Base-by-base conservation (phyloP, 2,797 vertebrate species). In the Catamblyrhynchus diadema region DNA sequence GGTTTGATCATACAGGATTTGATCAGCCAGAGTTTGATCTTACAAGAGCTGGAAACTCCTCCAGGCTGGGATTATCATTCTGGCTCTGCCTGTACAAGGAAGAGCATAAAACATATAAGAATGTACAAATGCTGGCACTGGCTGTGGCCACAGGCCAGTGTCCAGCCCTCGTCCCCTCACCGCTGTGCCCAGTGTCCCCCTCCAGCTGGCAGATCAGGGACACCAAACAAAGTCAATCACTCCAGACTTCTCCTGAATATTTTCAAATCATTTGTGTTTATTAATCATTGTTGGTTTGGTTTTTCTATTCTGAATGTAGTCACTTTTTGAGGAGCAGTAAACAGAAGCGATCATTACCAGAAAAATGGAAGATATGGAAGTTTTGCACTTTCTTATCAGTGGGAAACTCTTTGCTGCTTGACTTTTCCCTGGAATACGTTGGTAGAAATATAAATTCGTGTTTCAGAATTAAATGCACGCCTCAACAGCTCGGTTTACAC, bases 381-480 rank as follows among this genome's bases (percentile, higher is more conserved):
- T 53, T 81, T 13, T 69, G 64, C 19, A 15, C 5, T 44, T 81
- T 61, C 65, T 69, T 51, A n/a, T 22, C 21, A 35, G 42, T 16
- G 57, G 19, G 47, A 86, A 86, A 54, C 12, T 23, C 80, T 84
- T 57, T 65, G 73, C 60, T 74, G 32, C 35, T 89, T 75, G 81
- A 56, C 81, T 91, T 82, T 77, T 57, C 57, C 20, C 64, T 60
- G 2, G 14, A 80, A 72, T n/a, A 41, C 2, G 0, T 53, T 10
- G 12, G 44, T 53, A 87, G 71, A 91, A 92, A 85, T 25, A 64
- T 0, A n/a, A 93, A 48, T 80, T 73, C n/a, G 21, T 12, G 20
- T 92, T 92, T 82, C 84, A 90, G 53, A 84, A 94, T 90, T 77
- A 93, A 95, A 86, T 85, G 80, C 74, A 84, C 12, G 35, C 73